Base-by-base conservation (phyloP, 1,140 invertebrate genomes). In the Euborellia annulipes region DNA sequence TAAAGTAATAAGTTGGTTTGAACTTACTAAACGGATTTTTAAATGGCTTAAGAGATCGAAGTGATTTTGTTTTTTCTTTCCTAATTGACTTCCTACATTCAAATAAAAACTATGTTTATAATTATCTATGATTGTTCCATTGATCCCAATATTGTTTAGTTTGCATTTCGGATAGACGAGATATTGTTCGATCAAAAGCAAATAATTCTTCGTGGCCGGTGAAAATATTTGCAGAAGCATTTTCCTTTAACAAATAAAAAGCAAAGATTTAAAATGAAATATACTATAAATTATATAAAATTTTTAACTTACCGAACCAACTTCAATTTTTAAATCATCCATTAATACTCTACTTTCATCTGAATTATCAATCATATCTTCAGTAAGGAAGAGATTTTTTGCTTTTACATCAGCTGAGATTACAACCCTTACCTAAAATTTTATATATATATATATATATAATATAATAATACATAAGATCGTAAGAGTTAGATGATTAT, bases 161-260 rank as follows among this genome's bases (percentile, higher is more conserved):
- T 65, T 94, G 89, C 92, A 98, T 98, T 70, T 98, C 90, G 41
- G 79, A 77, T 18, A 98, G 68, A 41, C 95, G 66, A 0, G 92
- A 97, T 11, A 95, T 61, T 14, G 92, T 95, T 46, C 95, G 70
- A 52, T 95, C 88, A 63, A 89, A 95, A 7, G 94, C 93, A 70
- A 98, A 98, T 45, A 93, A 66, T 68, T 98, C 94, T 64, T 98
- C 95, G 60, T 95, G 88, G 0, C 92, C 93, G 19, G 88, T 96
- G 57, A 98, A 97, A 52, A 98, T 82, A 59, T 82, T 92, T 6
- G 88, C 79, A 48, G 71, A 69, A 30, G 75, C 66, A 56, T 76
- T 63, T 54, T 79, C 65, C 75, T 85, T 55, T 32, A 63, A 66
- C 32, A 34, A 40, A 16, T 46, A 51, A 40, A 43, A 22, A 41